Evolutionary conservation across 1,140 invertebrate genomes (phyloP), one percentile per base, ranked within the genome.

Genomic region (Sinonovacula constricta): DNA sequence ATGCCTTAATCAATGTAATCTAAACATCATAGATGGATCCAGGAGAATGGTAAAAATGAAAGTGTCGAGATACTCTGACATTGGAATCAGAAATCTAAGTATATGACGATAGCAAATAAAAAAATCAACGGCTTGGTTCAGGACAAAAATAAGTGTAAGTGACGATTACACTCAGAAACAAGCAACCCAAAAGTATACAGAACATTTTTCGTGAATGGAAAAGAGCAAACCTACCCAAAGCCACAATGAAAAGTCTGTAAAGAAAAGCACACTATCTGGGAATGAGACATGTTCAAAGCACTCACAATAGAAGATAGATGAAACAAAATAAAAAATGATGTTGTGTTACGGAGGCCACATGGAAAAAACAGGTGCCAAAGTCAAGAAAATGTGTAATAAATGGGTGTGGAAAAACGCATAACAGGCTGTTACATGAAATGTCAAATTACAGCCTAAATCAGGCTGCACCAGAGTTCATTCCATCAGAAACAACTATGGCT

Each of bases 401-500:
- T 49, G 56, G 26, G 5, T 71, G 68, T 45, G 22, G 5, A 15
- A 59, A 71, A n/a, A n/a, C n/a, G n/a, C n/a, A n/a, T n/a, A n/a
- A n/a, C n/a, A n/a, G n/a, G n/a, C n/a, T n/a, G n/a, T n/a, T n/a
- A n/a, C n/a, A n/a, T n/a, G n/a, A n/a, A n/a, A n/a, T n/a, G n/a
- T n/a, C n/a, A n/a, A n/a, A 26, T n/a, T n/a, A n/a, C n/a, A n/a
- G n/a, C n/a, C n/a, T n/a, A n/a, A n/a, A n/a, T n/a, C n/a, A n/a
- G n/a, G n/a, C n/a, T n/a, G n/a, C n/a, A n/a, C n/a, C n/a, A n/a
- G n/a, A n/a, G n/a, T n/a, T n/a, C n/a, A n/a, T n/a, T n/a, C n/a
- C n/a, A n/a, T n/a, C n/a, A n/a, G n/a, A n/a, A n/a, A n/a, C n/a
- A n/a, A n/a, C 10, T 12, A 49, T 12, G n/a, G 26, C 12, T 24